Conservation (phyloP, 2,797 vertebrate species). For the Diceros bicornis region DNA sequence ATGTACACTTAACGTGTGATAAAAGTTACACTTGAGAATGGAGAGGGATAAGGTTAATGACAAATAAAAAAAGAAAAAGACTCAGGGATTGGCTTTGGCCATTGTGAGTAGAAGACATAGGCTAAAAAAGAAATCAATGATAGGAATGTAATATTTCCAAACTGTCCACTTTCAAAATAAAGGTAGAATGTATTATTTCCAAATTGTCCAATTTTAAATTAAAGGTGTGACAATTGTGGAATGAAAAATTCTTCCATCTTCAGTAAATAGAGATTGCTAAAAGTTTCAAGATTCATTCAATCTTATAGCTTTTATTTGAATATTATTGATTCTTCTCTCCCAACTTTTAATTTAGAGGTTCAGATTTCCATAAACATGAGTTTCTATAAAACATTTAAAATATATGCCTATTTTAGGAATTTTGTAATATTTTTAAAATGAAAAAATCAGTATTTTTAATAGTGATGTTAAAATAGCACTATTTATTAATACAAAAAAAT, state of each 20-base stretch:
- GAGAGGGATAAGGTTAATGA: not conserved
- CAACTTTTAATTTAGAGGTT: constrained; percentile 1
- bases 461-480: not conserved
- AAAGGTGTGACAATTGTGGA: not conserved
- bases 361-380: not conserved
- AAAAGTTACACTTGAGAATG: constrained; percentile 9
- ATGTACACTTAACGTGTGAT: not conserved
- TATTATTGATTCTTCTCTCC: constrained; percentile 39
- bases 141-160: constrained; percentile 38
- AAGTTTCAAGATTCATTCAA: constrained; percentile 18
- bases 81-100: not conserved
- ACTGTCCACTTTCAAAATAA: not conserved
- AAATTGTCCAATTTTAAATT: constrained; percentile 20
- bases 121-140: not conserved
- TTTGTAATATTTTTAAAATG: not conserved
- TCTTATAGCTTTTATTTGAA: constrained; percentile 27
- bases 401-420: not conserved
- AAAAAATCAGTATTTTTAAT: not conserved
- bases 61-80: not conserved
- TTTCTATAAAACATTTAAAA: constrained; percentile 41
- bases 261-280: not conserved
- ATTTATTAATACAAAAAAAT: not conserved
- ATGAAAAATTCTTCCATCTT: constrained; percentile 17
- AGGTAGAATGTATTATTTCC: not conserved
- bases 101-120: not conserved